phyloP scores from a whole-genome alignment of 2,888 invertebrate species.

The Hofmannophila pseudospretella region DNA sequence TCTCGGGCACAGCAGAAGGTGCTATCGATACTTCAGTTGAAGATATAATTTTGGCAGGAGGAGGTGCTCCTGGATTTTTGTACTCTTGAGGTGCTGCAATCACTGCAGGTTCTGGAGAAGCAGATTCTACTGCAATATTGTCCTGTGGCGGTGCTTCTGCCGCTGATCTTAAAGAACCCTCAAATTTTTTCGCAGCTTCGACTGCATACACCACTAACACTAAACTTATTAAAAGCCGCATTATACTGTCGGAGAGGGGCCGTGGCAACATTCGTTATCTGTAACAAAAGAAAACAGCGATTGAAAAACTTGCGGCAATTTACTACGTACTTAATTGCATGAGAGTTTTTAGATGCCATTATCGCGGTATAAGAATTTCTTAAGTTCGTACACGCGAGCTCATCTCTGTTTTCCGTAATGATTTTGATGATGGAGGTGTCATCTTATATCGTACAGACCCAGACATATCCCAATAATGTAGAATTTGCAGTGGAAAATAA shows the following conservation, averaged over 20 bases:
- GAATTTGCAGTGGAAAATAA: slow-evolving; percentile 14
- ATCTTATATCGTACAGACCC: slow-evolving; percentile 27
- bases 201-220: slow-evolving; percentile 63
- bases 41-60: slow-evolving; percentile 34
- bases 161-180: slow-evolving; percentile 65
- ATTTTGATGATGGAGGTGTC: slow-evolving; percentile 25
- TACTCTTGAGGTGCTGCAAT: slow-evolving; percentile 66
- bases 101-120: slow-evolving; percentile 60
- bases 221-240: slow-evolving; percentile 68
- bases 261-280: slow-evolving; percentile 70
- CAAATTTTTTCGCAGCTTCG: slow-evolving; percentile 69
- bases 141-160: slow-evolving; percentile 71
- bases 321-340: slow-evolving; percentile 41
- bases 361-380: slow-evolving; percentile 31
- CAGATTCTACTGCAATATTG: slow-evolving; percentile 66
- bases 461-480: slow-evolving; percentile 23
- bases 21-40: slow-evolving; percentile 34
- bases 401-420: slow-evolving; percentile 20
- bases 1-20: slow-evolving; percentile 57
- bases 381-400: slow-evolving; percentile 41
- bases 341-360: slow-evolving; percentile 36
- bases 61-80: slow-evolving; percentile 60
- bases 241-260: slow-evolving; percentile 54
- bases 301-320: slow-evolving; percentile 45
- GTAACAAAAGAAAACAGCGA: slow-evolving; percentile 59